Base-by-base conservation (phyloP, 2,797 vertebrate genomes). In the Thripadectes ignobilis region DNA sequence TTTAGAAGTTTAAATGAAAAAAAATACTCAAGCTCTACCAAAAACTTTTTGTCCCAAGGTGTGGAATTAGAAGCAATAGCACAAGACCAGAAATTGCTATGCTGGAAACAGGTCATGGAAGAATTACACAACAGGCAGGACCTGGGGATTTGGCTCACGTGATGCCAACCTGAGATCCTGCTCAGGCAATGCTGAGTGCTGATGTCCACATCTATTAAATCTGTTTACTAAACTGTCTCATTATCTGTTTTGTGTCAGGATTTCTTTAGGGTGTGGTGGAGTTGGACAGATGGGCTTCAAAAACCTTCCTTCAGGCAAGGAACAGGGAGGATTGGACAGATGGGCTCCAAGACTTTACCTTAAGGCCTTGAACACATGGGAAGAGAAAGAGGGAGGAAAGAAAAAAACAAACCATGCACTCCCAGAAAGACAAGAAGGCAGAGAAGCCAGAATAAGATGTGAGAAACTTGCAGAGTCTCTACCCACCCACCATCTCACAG, bases 121-220 rank as follows among this genome's bases (percentile, higher is more conserved):
- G 97, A 92, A 71, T 91, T 85, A 32, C 79, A 88, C 78, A 95
- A 89, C 15, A 65, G 45, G 55, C 55, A 90, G 58, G 62, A 81
- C 67, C 75, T 82, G 81, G 85, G 78, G 72, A 96, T 93, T 85
- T 85, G 85, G 52, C 88, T 95, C 84, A 90, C 54, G 14, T 87
- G 79, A 96, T 84, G 90, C 90, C 89, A 94, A 62, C 80, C 55
- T 93, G 85, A 76, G 94, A 88, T 88, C 78, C 76, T 51, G 48
- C 48, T 91, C 79, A 92, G 95, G 89, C 95, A 94, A 15, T 12
- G 34, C 24, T 74, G 89, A 84, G 22, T 49, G 39, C 77, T 93
- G 96, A 95, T 89, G 97, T 98, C 97, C 97, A 97, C 91, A 96
- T 97, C 94, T 79, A 98, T 98, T 98, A 98, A 96, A 92, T 97